Evolutionary conservation across 2,113 vertebrate genomes (phyloP).

Genomic region (Hydrochoerus hydrochaeris): DNA sequence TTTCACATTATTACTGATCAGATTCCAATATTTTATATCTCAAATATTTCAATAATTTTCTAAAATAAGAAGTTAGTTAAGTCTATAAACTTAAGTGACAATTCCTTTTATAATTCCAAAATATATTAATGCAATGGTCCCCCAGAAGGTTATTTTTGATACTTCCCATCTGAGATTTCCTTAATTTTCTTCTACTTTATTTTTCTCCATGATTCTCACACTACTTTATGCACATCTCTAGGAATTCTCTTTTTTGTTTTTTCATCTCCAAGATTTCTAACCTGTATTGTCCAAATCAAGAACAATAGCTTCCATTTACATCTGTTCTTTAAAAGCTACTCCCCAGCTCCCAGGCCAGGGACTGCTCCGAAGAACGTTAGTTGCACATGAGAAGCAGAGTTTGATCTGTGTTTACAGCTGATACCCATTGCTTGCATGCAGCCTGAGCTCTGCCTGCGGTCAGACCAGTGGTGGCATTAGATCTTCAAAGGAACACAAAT

Average conservation of each 20-base stretch:
- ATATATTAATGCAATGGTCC: neutral
- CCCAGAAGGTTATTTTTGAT: neutral
- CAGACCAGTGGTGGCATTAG: neutral
- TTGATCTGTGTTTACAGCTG: neutral
- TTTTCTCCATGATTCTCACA: neutral
- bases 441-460: neutral
- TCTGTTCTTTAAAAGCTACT: slow-evolving; percentile 19
- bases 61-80: neutral
- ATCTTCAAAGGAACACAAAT: neutral
- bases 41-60: slow-evolving; percentile 34
- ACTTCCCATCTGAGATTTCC: neutral
- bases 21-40: neutral
- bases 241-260: neutral
- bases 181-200: neutral
- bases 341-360: neutral
- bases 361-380: neutral
- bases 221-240: neutral
- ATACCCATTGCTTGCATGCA: neutral
- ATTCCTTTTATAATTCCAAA: neutral
- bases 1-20: neutral
- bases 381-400: neutral
- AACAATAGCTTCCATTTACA: neutral
- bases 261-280: neutral
- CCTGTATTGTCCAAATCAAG: neutral
- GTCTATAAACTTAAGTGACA: neutral